phyloP scores from a whole-genome alignment of 2,113 vertebrate genomes.

The Pyrgilauda ruficollis region DNA sequence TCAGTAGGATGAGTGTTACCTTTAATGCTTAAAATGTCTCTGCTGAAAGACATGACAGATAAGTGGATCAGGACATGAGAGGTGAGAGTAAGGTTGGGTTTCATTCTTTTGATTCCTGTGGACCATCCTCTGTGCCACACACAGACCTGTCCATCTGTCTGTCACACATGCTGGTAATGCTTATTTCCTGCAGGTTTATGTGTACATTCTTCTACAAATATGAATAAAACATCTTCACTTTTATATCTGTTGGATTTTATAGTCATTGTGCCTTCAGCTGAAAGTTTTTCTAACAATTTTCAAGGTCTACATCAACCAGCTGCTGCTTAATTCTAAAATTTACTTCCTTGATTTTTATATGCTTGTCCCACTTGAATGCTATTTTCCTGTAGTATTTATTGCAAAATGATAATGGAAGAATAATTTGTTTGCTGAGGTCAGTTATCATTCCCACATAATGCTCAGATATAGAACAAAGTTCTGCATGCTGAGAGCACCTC shows the following conservation, averaged over 20 bases:
- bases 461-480: neutral
- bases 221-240: neutral
- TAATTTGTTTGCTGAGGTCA: neutral
- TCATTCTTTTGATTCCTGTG: accelerated
- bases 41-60: neutral
- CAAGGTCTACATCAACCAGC: neutral
- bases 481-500: neutral
- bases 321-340: neutral
- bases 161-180: neutral
- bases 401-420: neutral
- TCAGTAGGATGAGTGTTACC: neutral
- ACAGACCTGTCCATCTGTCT: neutral
- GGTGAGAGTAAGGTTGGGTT: neutral
- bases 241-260: neutral
- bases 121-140: neutral
- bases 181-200: neutral
- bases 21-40: neutral
- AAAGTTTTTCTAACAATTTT: neutral
- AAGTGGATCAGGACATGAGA: neutral
- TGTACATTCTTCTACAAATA: neutral
- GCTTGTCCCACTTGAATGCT: neutral
- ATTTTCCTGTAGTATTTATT: neutral
- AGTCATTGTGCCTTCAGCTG: neutral
- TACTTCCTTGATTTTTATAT: neutral
- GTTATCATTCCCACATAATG: neutral